Evolutionary conservation across 2,113 vertebrate genomes (phyloP).

Genomic region (Poeciliopsis occidentalis): DNA sequence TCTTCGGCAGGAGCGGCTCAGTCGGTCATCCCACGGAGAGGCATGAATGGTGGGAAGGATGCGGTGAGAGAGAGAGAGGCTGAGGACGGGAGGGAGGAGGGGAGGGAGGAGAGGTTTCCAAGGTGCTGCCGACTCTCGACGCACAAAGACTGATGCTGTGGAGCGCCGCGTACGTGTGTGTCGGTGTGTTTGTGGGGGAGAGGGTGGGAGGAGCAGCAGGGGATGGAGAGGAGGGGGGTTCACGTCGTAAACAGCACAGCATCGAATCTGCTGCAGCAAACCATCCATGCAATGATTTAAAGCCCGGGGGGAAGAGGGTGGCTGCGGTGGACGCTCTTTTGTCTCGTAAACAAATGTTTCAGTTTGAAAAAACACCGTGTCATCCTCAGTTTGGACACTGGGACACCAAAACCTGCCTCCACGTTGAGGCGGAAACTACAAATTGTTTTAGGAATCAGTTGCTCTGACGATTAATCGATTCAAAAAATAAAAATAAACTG

Average conservation of each 20-base stretch:
- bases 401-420: conserved; percentile 13
- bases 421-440: neutral
- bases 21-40: conserved; percentile 80
- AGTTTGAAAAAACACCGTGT: conserved; percentile 65
- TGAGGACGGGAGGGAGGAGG: conserved; percentile 58
- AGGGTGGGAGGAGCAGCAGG: conserved; percentile 21
- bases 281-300: conserved; percentile 81
- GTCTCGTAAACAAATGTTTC: conserved; percentile 72
- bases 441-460: no score
- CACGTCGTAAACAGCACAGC: conserved; percentile 86
- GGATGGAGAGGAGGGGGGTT: conserved; percentile 48
- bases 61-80: conserved; percentile 52
- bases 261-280: conserved; percentile 90
- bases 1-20: conserved; percentile 74
- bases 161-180: conserved; percentile 47
- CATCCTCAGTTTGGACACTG: conserved; percentile 36
- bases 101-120: conserved; percentile 69
- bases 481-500: no score
- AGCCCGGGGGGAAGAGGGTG: conserved; percentile 42
- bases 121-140: conserved; percentile 68
- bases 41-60: conserved; percentile 79
- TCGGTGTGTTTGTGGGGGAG: conserved; percentile 15
- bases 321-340: conserved; percentile 68
- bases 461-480: no score
- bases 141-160: conserved; percentile 68